Evolutionary conservation across 2,888 invertebrate species (phyloP), one percentile per base, ranked within the genome.

Genomic region (Proisotoma minuta): DNA sequence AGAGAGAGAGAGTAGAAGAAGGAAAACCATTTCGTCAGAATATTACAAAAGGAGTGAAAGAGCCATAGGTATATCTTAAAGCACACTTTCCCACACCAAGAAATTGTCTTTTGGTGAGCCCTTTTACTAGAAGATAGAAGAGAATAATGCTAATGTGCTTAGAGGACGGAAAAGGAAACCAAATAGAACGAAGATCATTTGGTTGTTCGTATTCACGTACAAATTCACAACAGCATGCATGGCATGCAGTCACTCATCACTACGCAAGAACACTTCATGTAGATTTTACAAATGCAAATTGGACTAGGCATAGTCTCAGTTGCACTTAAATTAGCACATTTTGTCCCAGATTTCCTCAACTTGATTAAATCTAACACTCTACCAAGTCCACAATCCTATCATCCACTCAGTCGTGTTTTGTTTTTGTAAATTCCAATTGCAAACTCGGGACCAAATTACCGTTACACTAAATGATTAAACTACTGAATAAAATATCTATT

Each of bases 241-340:
- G 53, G 12, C 18, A 3, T 52, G 18, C 28, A 18, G 20, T 12
- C 8, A 18, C 28, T 29, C 57, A 1, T 22, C 53, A 3, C 29
- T 48, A 10, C 18, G 3, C 28, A n/a, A 27, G 23, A 22, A 39
- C 59, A 62, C 63, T 57, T 63, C 60, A n/a, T 68, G 63, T 53
- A 61, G 63, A 68, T 68, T 68, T 52, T 10, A 10, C 48, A 58
- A 68, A 65, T 62, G 53, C 51, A 65, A 67, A 67, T 62, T 64
- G 62, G 56, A 62, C 60, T 58, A 59, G 60, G 62, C 53, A 51
- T 29, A 56, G 49, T 58, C 60, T 48, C 58, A 23, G 28, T 47
- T 29, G 22, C 39, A 54, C 34, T 54, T 54, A 54, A 54, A 54
- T 49, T 49, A 49, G 49, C 47, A 47, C 10, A 47, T 47, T 47